These are phyloP conservation scores for Archaeoteleia sp. DNA, from an alignment of 2,888 invertebrate species.

Conservation along the genomic window DNA sequence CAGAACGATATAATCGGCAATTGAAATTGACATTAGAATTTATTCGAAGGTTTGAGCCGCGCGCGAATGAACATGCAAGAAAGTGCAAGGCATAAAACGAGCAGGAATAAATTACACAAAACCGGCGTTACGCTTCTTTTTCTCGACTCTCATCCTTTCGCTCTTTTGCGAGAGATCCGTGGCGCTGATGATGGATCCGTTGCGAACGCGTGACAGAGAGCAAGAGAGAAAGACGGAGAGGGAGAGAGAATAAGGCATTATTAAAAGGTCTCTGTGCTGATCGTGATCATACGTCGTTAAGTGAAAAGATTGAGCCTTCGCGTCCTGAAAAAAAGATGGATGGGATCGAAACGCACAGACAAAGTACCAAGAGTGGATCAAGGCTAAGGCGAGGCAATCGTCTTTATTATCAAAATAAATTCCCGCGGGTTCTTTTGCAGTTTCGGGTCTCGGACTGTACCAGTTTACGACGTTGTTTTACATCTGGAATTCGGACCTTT, in stretches of 20 bases:
- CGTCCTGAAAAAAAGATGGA: slow-evolving; percentile 50
- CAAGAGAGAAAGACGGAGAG: slow-evolving; percentile 12
- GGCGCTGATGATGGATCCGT: slow-evolving; percentile 12
- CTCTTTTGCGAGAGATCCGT: slow-evolving; percentile 3
- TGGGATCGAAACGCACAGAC: slow-evolving; percentile 54
- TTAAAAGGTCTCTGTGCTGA: slow-evolving; percentile 16
- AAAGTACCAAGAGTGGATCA: slow-evolving; percentile 64
- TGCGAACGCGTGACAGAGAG: no score
- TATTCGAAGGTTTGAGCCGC: slow-evolving; percentile 1
- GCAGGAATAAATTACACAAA: slow-evolving; percentile 16
- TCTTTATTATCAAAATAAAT: slow-evolving; percentile 40
- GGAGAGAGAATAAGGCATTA: slow-evolving; percentile 11
- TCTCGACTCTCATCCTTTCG: slow-evolving; percentile 11
- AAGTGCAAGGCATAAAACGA: slow-evolving; percentile 21
- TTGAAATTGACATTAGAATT: slow-evolving; percentile 25
- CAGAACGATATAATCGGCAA: slow-evolving; percentile 9
- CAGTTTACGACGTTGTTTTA: no score
- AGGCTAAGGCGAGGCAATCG: slow-evolving; percentile 60
- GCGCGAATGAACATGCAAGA: slow-evolving; percentile 9
- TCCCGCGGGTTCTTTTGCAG: slow-evolving; percentile 4
- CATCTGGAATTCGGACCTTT: no score
- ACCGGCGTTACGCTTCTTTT: slow-evolving; percentile 13
- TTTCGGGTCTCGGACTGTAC: not conserved
- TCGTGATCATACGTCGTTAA: slow-evolving; percentile 21
- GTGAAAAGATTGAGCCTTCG: slow-evolving; percentile 38